Conservation (phyloP, 1,140 invertebrate species). For the Zophobas atratus region DNA sequence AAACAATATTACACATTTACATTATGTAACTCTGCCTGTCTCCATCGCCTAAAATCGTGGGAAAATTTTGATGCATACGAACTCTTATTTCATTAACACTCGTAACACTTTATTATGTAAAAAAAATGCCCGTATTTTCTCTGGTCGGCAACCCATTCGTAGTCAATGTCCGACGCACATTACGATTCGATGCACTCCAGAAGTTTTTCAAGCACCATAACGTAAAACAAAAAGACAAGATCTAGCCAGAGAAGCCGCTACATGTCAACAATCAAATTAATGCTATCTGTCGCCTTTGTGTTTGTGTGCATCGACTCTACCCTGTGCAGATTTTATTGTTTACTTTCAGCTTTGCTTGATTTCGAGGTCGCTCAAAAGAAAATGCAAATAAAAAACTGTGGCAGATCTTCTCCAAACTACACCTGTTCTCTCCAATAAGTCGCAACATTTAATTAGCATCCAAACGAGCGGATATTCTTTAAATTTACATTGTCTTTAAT, state of each 20-base stretch:
- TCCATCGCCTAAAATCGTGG: constrained; percentile 40
- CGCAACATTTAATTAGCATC: constrained; percentile 13
- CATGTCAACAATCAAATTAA: constrained; percentile 46
- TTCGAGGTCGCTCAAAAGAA: constrained; percentile 24
- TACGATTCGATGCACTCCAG: constrained; percentile 52
- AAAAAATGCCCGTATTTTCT: constrained; percentile 7
- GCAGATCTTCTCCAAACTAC: neutral
- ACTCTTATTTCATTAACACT: neutral
- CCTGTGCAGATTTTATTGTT: constrained; percentile 24
- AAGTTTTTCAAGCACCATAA: constrained; percentile 40
- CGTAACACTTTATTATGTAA: constrained; percentile 10
- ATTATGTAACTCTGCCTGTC: constrained; percentile 25
- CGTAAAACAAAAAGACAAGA: constrained; percentile 27
- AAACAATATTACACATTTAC: constrained; percentile 15
- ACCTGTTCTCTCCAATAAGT: neutral
- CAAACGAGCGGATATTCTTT: constrained; percentile 13
- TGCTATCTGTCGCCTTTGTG: constrained; percentile 30
- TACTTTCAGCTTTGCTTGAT: constrained; percentile 32
- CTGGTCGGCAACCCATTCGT: constrained; percentile 41
- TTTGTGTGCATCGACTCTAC: constrained; percentile 12
- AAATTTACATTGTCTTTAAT: constrained; percentile 27
- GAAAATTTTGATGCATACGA: constrained; percentile 8
- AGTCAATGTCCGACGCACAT: constrained; percentile 53
- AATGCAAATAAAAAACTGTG: constrained; percentile 20
- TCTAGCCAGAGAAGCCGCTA: constrained; percentile 38